Evolutionary conservation across 2,888 invertebrate species (phyloP).

Genomic region (Athripsodes cinereus): DNA sequence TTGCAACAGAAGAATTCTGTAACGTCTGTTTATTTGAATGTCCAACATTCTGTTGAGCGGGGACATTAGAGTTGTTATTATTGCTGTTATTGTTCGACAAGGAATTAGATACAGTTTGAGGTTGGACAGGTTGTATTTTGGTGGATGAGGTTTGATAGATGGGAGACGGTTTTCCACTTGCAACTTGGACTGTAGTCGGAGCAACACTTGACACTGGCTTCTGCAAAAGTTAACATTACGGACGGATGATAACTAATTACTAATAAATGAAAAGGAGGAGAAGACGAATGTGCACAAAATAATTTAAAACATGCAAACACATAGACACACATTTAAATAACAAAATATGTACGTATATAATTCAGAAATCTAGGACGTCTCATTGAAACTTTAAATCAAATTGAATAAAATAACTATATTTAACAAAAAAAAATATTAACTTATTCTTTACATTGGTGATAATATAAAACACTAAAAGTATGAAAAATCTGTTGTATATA

Average conservation of each 20-base stretch:
- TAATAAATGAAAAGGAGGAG: background rate
- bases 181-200: conserved; percentile 64
- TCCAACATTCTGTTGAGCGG: conserved; percentile 34
- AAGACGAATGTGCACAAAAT: background rate
- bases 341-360: too few relatives aligned
- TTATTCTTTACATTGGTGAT: too few relatives aligned
- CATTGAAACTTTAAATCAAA: too few relatives aligned
- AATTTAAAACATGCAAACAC: background rate
- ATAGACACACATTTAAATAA: too few relatives aligned
- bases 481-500: too few relatives aligned
- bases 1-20: conserved; percentile 41
- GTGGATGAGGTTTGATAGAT: conserved; percentile 77
- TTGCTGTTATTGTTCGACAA: conserved; percentile 31
- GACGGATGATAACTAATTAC: background rate
- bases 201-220: conserved; percentile 85
- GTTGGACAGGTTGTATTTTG: conserved; percentile 75
- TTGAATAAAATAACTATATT: too few relatives aligned
- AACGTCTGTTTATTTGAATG: conserved; percentile 34
- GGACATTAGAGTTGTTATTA: conserved; percentile 31
- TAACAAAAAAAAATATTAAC: too few relatives aligned
- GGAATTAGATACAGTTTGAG: conserved; percentile 54
- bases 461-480: too few relatives aligned
- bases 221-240: conserved; percentile 44
- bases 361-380: too few relatives aligned
- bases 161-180: conserved; percentile 61